Evolutionary conservation across 2,797 vertebrate genomes (phyloP).

Genomic region (Micrastur ruficollis): DNA sequence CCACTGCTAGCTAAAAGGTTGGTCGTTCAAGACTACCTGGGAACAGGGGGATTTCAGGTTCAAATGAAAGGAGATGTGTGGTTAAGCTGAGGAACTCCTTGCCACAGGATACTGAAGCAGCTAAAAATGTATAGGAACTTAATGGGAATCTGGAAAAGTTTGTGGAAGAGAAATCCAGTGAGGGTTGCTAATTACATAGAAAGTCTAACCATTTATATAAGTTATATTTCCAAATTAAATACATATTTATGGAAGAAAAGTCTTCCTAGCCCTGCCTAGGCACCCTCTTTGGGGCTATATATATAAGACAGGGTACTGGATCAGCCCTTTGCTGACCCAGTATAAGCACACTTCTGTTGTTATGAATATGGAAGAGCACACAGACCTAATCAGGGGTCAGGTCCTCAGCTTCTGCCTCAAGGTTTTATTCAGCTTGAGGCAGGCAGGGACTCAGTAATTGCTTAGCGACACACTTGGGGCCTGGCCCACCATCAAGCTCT

Average conservation of each 20-base stretch:
- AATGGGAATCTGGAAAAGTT: background rate
- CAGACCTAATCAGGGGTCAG: constrained; percentile 34
- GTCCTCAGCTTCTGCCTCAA: constrained; percentile 31
- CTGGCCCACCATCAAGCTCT: constrained; percentile 30
- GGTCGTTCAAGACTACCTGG: background rate
- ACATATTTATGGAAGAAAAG: background rate
- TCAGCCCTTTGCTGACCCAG: constrained; percentile 33
- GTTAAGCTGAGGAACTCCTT: background rate
- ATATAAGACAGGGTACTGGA: background rate
- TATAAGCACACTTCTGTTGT: background rate
- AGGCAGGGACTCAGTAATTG: constrained; percentile 1
- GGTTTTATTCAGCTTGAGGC: constrained; percentile 26
- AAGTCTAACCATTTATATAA: background rate
- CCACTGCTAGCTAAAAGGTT: background rate
- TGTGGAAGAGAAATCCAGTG: background rate
- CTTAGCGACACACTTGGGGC: constrained; percentile 16
- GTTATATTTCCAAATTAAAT: background rate
- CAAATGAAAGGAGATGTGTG: background rate
- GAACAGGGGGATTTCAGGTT: background rate
- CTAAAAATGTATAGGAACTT: background rate
- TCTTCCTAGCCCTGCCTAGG: background rate
- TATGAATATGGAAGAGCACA: constrained; percentile 52
- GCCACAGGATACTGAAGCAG: background rate
- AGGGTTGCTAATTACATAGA: background rate
- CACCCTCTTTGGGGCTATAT: background rate